Evolutionary conservation across 1,140 invertebrate species (phyloP).

Genomic region (Physella acuta): DNA sequence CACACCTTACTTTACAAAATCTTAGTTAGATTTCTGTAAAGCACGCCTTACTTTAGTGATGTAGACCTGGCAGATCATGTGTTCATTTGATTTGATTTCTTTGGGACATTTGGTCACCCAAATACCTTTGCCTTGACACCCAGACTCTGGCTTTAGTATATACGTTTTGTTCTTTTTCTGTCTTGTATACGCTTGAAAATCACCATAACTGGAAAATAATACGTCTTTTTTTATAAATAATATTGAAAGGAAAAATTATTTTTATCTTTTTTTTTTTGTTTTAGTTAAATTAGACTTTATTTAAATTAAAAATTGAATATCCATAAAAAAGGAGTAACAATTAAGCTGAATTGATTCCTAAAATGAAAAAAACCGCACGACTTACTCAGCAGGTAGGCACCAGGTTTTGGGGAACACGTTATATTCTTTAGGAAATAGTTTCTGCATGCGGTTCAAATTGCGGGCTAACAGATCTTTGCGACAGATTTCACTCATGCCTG

Average conservation of each 20-base stretch:
- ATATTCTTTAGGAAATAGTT: constrained; percentile 83
- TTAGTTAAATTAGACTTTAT: no score
- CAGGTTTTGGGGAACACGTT: constrained; percentile 91
- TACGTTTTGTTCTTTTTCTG: constrained; percentile 73
- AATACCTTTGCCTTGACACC: constrained; percentile 84
- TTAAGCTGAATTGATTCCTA: neutral
- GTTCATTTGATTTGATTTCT: constrained; percentile 75
- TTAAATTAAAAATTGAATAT: no score
- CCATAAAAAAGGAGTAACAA: no score
- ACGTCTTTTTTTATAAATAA: neutral
- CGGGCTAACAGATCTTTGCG: constrained; percentile 81
- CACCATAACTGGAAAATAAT: constrained; percentile 60
- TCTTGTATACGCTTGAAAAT: constrained; percentile 56
- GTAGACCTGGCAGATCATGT: constrained; percentile 82
- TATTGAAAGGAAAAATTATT: no score
- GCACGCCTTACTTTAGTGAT: constrained; percentile 63
- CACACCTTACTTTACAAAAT: no score
- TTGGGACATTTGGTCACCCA: constrained; percentile 78
- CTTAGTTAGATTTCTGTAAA: neutral
- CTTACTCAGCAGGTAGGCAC: constrained; percentile 87
- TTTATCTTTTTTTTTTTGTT: no score
- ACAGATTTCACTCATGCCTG: constrained; percentile 89
- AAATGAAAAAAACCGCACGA: constrained; percentile 12
- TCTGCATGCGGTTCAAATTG: constrained; percentile 83
- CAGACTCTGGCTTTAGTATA: constrained; percentile 85